Base-by-base conservation (phyloP, 2,888 invertebrate species). In the Lucinisca nassula region DNA sequence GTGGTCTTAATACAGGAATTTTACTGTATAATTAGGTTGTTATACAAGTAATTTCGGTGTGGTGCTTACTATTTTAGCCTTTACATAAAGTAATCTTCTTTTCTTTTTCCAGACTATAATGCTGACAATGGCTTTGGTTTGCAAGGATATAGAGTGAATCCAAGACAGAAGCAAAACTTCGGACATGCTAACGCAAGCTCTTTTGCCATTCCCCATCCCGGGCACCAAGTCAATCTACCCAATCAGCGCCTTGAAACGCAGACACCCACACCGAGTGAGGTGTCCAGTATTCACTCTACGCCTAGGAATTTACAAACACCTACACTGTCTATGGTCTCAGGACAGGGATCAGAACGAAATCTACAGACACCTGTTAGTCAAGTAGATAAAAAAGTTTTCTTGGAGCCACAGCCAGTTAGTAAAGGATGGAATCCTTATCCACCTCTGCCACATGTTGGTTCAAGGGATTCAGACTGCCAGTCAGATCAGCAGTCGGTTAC, bases 211-310 rank as follows among this genome's bases (percentile, higher is more conserved):
- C 84, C 81, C 27, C 79, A 76, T 40, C 67, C 80, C n/a, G 74
- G 40, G 45, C 85, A 84, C 74, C 90, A 92, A 70, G 89, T 93
- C 37, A 88, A 92, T 76, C 85, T 92, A n/a, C 94, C 93, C 14
- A 91, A 91, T 58, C 92, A 89, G 79, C 85, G 92, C 14, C 88
- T 94, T 30, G 93, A 94, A 84, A 94, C 93, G 8, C 92, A 93
- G 77, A 94, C 95, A 0, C 95, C 95, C 4, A 95, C 95, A 4
- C 95, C 94, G 0, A 95, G 94, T 88, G 95, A 95, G 72, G 86
- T 94, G 32, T 95, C 95, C 67, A 95, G 93, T 73, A 95, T 95
- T 70, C 90, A 92, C 72, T 92, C 90, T 38, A 91, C 84, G 84
- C 92, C 85, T 38, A 84, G 90, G 84, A 89, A 82, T 17, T 88